Evolutionary conservation across 2,888 invertebrate species (phyloP).

Genomic region (Dendrolimus houi): DNA sequence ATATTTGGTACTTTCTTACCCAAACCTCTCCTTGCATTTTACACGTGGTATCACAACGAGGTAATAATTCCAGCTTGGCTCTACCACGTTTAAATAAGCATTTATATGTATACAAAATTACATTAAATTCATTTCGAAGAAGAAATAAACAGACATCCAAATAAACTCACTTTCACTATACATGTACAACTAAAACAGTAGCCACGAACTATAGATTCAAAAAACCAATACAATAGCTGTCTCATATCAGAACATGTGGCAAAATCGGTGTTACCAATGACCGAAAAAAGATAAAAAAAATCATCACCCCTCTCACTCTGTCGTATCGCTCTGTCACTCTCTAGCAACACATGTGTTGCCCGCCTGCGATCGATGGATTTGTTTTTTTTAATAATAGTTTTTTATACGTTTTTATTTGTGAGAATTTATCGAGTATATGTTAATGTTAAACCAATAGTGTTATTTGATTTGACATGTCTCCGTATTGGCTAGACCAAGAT

Average conservation of each 20-base stretch:
- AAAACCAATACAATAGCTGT: constrained; percentile 38
- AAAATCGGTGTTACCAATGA: constrained; percentile 50
- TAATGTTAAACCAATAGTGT: neutral
- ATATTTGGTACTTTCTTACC: too few species aligned
- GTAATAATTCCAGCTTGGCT: too few species aligned
- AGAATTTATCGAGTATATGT: constrained; percentile 22
- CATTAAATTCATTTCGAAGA: too few species aligned
- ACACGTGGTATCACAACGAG: too few species aligned
- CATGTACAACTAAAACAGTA: constrained; percentile 1
- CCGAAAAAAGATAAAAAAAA: constrained; percentile 32
- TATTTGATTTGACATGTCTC: neutral
- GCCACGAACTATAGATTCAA: neutral
- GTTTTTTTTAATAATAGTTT: constrained; percentile 39
- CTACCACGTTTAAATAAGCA: too few species aligned
- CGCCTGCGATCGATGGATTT: constrained; percentile 56
- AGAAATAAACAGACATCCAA: too few species aligned
- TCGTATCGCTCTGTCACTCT: constrained; percentile 32
- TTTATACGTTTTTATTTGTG: constrained; percentile 26
- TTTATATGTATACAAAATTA: too few species aligned
- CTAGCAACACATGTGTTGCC: constrained; percentile 50
- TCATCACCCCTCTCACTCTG: constrained; percentile 24
- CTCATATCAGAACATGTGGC: constrained; percentile 45
- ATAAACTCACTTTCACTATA: too few species aligned
- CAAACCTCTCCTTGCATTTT: too few species aligned
- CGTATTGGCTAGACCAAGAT: neutral